phyloP scores from a whole-genome alignment of 2,113 vertebrate genomes.

The Fulica atra region DNA sequence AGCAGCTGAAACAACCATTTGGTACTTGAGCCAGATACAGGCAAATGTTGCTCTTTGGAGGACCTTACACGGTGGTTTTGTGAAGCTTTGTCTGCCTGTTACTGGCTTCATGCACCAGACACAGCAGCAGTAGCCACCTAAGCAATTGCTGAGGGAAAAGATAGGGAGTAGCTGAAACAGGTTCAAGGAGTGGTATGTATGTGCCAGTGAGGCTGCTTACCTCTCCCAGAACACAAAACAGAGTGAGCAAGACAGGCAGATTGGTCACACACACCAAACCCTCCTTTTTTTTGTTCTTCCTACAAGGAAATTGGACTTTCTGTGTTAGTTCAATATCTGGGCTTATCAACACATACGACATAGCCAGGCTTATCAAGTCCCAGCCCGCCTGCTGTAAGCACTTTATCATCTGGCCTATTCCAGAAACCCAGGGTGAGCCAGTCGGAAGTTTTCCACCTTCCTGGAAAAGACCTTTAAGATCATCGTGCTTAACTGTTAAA shows the following conservation, averaged over 20 bases:
- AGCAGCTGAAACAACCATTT: background rate
- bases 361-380: background rate
- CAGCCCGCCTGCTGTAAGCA: accelerated
- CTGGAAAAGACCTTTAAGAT: background rate
- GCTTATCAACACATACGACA: background rate
- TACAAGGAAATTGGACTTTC: background rate
- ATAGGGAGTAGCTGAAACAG: background rate
- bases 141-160: background rate
- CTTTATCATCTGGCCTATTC: background rate
- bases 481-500: no score
- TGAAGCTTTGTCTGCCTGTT: background rate
- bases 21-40: background rate
- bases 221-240: background rate
- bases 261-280: background rate
- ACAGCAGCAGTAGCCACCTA: background rate
- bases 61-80: background rate
- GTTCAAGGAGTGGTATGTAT: background rate
- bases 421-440: background rate
- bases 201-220: background rate
- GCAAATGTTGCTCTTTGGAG: background rate
- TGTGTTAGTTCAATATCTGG: background rate
- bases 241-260: background rate
- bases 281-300: background rate
- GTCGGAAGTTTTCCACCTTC: background rate
- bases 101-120: background rate